Base-by-base conservation (phyloP, 2,888 invertebrate species). In the Harmothoe impar region DNA sequence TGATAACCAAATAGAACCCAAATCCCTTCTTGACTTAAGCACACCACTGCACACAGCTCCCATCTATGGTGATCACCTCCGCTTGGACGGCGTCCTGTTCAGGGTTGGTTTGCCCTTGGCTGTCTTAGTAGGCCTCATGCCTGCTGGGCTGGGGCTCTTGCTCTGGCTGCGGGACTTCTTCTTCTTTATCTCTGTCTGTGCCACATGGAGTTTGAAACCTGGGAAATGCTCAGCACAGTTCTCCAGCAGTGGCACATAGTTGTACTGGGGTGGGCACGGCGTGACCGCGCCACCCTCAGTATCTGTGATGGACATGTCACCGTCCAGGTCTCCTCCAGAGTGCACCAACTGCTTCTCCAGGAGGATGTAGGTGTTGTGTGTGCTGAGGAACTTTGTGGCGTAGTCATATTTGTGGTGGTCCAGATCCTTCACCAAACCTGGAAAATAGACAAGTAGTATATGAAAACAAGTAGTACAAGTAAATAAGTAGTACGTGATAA, bases 361-460 rank as follows among this genome's bases (percentile, higher is more conserved):
- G 33, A 95, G 93, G 89, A 95, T 94, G 92, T 95, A 95, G 29
- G 95, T 95, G 91, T 92, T 92, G 90, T 95, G 94, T n/a, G 95
- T 94, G n/a, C 91, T 91, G 72, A 95, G 93, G 92, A 93, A 94
- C 92, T 95, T 95, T 90, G 94, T 94, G 89, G 95, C 95, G 91
- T 94, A 94, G 89, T 95, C 95, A 56, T 93, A 92, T 89, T 94
- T 94, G 92, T 95, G 95, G 17, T 93, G 92, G 90, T 95, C 95
- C n/a, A 95, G 92, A 62, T 95, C 95, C 91, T 95, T 95, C 0
- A 95, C 93, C 29, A 95, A 92, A 89, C 95, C 95, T 95, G 93
- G 17, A 90, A 81, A 43, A 35, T 43, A 7, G 56, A 29, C 10
- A 62, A 31, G n/a, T 43, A 86, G 25, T 25, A 43, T 43, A 43